Percentiles rank a stretch among this genome's conserved stretches.
Evolutionary conservation across 2,888 invertebrate species (phyloP).

Genomic region (Drosophila demipolita): DNA sequence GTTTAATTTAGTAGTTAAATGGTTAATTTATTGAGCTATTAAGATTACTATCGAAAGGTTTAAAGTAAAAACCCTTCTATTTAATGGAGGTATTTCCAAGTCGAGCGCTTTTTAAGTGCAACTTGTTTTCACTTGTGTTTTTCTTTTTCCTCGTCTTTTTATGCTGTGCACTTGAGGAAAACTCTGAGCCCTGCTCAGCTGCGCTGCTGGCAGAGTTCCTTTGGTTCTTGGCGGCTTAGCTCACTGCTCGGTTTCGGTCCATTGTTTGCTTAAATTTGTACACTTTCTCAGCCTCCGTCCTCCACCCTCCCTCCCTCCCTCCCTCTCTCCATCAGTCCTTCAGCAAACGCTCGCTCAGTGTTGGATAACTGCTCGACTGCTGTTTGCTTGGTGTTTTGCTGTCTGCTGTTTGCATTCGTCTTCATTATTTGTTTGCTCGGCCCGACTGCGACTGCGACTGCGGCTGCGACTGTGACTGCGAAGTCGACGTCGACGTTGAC

Average conservation of each 20-base stretch:
- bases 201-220: conserved; percentile 3
- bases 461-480: not conserved
- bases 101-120: conserved; percentile 14
- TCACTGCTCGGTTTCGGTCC: conserved; percentile 64
- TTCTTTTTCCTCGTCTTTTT: conserved; percentile 5
- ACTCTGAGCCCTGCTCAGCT: conserved; percentile 23
- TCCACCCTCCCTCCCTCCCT: not conserved
- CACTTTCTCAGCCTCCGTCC: conserved; percentile 56
- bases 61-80: not conserved
- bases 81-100: conserved; percentile 13
- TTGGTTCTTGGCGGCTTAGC: conserved; percentile 31
- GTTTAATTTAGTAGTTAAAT: not conserved
- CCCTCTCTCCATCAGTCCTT: not conserved
- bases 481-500: conserved; percentile 17
- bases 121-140: conserved; percentile 11
- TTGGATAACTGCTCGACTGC: conserved; percentile 53
- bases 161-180: conserved; percentile 24
- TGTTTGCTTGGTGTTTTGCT: conserved; percentile 79
- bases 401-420: conserved; percentile 80
- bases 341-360: not conserved
- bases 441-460: conserved; percentile 37
- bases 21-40: not conserved
- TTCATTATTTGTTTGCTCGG: conserved; percentile 81
- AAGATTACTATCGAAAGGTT: not conserved
- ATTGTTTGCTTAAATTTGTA: conserved; percentile 78